phyloP scores from a whole-genome alignment of 2,113 vertebrate genomes.

The Probosciger aterrimus region DNA sequence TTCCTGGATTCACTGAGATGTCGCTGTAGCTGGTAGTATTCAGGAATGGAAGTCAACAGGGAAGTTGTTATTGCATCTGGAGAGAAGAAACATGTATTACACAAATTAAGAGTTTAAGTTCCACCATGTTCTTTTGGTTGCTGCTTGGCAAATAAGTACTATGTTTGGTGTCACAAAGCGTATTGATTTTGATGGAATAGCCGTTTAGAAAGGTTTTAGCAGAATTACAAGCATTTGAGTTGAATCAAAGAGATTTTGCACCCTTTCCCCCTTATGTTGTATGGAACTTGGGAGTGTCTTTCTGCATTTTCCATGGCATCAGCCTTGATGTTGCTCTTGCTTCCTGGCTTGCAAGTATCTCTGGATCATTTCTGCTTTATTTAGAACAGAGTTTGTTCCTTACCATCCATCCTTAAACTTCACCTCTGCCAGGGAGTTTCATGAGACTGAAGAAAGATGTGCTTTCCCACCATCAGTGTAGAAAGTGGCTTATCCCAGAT shows the following conservation, averaged over 20 bases:
- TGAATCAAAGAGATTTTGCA: background rate
- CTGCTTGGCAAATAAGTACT: background rate
- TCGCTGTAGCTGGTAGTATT: background rate
- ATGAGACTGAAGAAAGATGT: background rate
- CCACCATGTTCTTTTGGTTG: background rate
- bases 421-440: background rate
- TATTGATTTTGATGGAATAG: background rate
- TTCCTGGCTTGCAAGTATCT: background rate
- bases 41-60: background rate
- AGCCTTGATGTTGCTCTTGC: background rate
- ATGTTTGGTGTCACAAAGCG: background rate
- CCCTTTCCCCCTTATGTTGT: rapidly evolving
- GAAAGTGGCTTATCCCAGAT: background rate
- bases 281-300: background rate
- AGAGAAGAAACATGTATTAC: background rate
- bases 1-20: background rate
- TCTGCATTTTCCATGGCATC: background rate
- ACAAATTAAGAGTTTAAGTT: background rate
- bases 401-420: background rate
- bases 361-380: background rate
- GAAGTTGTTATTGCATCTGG: background rate
- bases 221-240: background rate
- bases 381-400: background rate
- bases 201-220: background rate
- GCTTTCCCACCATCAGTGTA: background rate